phyloP scores from a whole-genome alignment of 2,888 invertebrate genomes.

The Sarcophaga variegata region DNA sequence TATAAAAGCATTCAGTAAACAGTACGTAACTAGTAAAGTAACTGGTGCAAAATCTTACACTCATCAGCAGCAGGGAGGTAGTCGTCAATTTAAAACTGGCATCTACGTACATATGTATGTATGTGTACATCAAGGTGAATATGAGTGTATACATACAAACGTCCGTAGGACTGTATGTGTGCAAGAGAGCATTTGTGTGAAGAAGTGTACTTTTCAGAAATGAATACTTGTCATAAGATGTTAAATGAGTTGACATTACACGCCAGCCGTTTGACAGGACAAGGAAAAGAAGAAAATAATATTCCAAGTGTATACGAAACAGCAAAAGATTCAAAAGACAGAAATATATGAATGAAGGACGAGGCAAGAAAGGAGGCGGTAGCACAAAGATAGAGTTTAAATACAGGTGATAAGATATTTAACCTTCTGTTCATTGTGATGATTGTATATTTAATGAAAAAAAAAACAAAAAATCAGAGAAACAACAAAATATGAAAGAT shows the following conservation, averaged over 20 bases:
- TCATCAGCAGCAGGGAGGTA: too few relatives aligned
- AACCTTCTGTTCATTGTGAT: constrained; percentile 39
- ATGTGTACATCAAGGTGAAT: too few relatives aligned
- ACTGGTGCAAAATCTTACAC: too few relatives aligned
- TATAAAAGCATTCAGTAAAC: too few relatives aligned
- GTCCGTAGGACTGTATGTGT: too few relatives aligned
- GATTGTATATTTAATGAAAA: constrained; percentile 30
- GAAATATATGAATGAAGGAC: too few relatives aligned
- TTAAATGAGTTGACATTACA: constrained; percentile 62
- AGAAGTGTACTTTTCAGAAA: constrained; percentile 31
- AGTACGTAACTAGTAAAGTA: too few relatives aligned
- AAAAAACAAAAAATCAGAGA: not conserved
- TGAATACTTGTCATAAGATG: constrained; percentile 65
- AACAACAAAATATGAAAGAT: constrained; percentile 1
- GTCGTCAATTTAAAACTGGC: too few relatives aligned
- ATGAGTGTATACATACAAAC: too few relatives aligned
- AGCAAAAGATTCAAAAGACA: not conserved
- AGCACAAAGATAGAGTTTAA: constrained; percentile 10
- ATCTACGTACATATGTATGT: too few relatives aligned
- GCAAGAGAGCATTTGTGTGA: too few relatives aligned
- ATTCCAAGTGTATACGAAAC: constrained; percentile 15
- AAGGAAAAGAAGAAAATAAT: constrained; percentile 29
- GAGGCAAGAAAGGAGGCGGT: not conserved
- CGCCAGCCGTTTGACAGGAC: constrained; percentile 53
- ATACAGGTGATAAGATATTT: constrained; percentile 50